Evolutionary conservation across 2,888 invertebrate species (phyloP), one percentile per base, ranked within the genome.

Genomic region (Bursaphelenchus okinawaensis): DNA sequence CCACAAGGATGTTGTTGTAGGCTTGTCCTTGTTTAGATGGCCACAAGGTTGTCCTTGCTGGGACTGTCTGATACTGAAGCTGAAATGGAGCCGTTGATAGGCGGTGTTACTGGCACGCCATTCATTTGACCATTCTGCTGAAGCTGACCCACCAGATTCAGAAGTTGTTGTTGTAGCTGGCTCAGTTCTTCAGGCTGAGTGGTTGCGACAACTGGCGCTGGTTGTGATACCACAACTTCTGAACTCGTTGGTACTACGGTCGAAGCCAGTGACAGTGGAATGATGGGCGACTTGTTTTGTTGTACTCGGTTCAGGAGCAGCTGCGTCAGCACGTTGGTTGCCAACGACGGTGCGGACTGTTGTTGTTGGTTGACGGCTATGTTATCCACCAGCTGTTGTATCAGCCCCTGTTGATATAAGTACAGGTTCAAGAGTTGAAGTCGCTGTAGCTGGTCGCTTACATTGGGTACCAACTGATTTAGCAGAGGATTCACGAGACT

Each of bases 391-490:
- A 51, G 27, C 23, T 56, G 68, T 22, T 68, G 56, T n/a, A 65
- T 50, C n/a, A 68, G 57, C 40, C 59, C 40, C 28, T 71, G 70
- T 55, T 71, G 71, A 16, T 72, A 69, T 16, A 74, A 55, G 54
- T 68, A 71, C 52, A 74, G 23, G 27, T 71, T 58, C 19, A 71
- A 29, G 20, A 70, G 56, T 55, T 72, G 73, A 26, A 71, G 28
- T 22, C 74, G 71, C 27, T 70, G 66, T 6, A 66, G 19, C 22
- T 65, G 60, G 24, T 59, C 60, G 60, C 60, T 50, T 20, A 20
- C 19, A 19, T 31, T 23, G 16, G 60, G 40, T 20, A 50, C 28
- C 20, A 23, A n/a, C 6, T 40, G 52, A 12, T 23, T 23, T n/a
- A 24, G 23, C 16, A 24, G n/a, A 54, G 23, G 23, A 19, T 54